phyloP scores from a whole-genome alignment of 2,113 vertebrate species.

The Psophia crepitans region DNA sequence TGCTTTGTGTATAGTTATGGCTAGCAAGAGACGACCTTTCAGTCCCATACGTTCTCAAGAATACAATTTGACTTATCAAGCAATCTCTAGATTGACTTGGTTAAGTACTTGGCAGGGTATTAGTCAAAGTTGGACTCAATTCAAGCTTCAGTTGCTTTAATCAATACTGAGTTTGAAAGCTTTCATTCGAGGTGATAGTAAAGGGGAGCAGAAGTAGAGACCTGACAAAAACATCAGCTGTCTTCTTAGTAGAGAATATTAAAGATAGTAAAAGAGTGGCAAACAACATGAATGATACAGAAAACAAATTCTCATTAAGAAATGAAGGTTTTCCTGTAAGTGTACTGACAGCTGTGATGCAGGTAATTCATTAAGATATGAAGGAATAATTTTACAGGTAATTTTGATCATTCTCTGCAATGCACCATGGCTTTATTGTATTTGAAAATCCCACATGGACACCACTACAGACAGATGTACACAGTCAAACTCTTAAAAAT shows the following conservation, averaged over 20 bases:
- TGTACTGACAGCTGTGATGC: not conserved
- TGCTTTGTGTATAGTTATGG: not conserved
- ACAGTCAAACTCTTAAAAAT: not conserved
- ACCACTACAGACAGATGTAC: not conserved
- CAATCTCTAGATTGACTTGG: not conserved
- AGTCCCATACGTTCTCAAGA: not conserved
- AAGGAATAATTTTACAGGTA: not conserved
- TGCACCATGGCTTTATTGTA: not conserved
- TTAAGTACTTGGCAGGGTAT: conserved; percentile 8
- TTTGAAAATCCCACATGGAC: not conserved
- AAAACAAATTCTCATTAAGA: conserved; percentile 18
- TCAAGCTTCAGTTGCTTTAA: conserved; percentile 34
- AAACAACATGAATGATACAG: not conserved
- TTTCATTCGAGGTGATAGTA: not conserved
- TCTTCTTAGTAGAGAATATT: not conserved
- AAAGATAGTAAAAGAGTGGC: not conserved
- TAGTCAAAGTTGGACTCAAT: not conserved
- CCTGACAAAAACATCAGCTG: not conserved
- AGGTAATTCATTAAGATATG: not conserved
- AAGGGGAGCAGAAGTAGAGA: not conserved
- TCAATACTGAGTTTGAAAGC: conserved; percentile 2
- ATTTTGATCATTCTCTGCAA: not conserved
- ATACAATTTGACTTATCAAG: not conserved
- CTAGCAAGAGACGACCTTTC: not conserved
- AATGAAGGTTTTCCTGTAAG: not conserved